Evolutionary conservation across 2,113 vertebrate genomes (phyloP).

Genomic region (Ceyx margarethae): DNA sequence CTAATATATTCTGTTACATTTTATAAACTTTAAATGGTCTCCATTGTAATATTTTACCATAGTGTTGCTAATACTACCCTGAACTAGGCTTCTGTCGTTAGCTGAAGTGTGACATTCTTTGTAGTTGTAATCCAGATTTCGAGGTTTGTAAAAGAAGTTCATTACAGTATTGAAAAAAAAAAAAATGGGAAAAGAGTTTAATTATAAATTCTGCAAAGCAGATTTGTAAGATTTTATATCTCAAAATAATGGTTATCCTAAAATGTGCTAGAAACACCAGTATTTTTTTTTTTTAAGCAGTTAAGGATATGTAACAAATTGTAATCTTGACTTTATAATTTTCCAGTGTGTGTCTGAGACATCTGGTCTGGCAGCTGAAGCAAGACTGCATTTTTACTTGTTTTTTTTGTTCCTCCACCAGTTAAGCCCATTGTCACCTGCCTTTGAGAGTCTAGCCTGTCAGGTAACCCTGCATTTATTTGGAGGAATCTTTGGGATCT

Average conservation of each 20-base stretch:
- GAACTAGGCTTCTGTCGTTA: slow-evolving; percentile 8
- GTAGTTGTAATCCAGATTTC: slow-evolving; percentile 6
- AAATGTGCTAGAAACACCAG: neutral
- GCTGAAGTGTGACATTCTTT: slow-evolving; percentile 36
- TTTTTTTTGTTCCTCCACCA: neutral
- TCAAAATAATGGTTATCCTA: neutral
- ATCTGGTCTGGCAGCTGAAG: slow-evolving; percentile 3
- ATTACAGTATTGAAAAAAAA: neutral
- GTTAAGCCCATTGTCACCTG: neutral
- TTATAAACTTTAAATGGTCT: slow-evolving; percentile 43
- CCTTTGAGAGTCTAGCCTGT: neutral
- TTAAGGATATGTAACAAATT: neutral
- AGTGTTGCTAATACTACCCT: slow-evolving; percentile 44
- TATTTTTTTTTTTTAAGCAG: neutral
- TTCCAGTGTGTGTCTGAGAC: neutral
- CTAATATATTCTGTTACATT: slow-evolving; percentile 48
- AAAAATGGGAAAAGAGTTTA: neutral
- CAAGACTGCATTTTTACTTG: neutral
- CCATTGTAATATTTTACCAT: neutral
- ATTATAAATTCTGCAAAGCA: neutral
- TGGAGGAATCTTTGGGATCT: neutral
- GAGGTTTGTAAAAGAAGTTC: neutral
- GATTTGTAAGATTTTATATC: neutral
- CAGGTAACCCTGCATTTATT: neutral
- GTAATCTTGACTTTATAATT: neutral